Conservation (phyloP, 1,140 invertebrate species). For the Pseudomyrmex concolor region DNA sequence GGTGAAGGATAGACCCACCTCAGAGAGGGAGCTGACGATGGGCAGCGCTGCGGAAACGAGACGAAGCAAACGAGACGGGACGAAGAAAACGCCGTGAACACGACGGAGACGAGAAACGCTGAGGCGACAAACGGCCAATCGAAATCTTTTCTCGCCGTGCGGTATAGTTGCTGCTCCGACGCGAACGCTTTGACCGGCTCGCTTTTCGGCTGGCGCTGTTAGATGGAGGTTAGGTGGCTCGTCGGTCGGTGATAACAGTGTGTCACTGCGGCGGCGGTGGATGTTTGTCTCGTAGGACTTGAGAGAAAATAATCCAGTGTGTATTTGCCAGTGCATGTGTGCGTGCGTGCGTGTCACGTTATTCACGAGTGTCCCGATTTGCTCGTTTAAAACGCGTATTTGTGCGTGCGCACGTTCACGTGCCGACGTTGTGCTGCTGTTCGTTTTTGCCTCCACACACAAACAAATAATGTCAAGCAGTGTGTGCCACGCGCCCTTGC, state of each 20-base stretch:
- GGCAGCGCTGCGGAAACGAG: background rate
- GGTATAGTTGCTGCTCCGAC: too few species aligned
- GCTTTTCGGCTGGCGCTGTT: too few species aligned
- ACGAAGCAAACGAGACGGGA: background rate
- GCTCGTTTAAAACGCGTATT: background rate
- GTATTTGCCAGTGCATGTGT: background rate
- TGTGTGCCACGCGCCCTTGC: constrained; percentile 84
- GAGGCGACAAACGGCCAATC: constrained; percentile 6
- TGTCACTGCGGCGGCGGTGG: too few species aligned
- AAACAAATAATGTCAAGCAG: constrained; percentile 80
- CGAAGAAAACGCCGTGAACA: background rate
- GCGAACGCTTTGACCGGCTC: too few species aligned
- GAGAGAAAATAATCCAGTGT: background rate
- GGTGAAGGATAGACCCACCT: background rate
- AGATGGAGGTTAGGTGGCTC: too few species aligned
- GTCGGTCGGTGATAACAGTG: too few species aligned
- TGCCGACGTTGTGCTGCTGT: constrained; percentile 25
- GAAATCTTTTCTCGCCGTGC: too few species aligned
- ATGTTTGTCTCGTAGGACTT: too few species aligned
- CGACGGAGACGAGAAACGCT: background rate
- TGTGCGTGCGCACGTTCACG: constrained; percentile 19
- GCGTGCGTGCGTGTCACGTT: background rate
- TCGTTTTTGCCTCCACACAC: constrained; percentile 11
- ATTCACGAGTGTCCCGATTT: constrained; percentile 23
- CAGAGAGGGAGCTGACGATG: background rate